A percentile compares a stretch with the other conserved stretches of the same genome.
Conservation (phyloP, 2,888 invertebrate species). For the Drosophila kambysellisi region DNA sequence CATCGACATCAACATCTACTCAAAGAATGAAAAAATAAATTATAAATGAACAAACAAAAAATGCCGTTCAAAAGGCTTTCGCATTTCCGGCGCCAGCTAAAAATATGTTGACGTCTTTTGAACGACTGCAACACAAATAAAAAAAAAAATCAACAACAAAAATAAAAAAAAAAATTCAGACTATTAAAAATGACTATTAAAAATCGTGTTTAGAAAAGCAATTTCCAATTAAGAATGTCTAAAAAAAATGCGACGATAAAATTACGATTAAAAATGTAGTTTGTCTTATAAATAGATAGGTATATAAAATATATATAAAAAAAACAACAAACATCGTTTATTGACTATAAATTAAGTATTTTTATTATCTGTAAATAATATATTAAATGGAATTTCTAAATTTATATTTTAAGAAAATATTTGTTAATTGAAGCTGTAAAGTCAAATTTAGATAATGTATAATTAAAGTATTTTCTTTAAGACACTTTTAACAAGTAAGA, state of each 20-base stretch:
- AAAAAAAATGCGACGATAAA: not conserved
- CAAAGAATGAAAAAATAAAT: not conserved
- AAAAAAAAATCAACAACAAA: not conserved
- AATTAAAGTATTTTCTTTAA: not conserved
- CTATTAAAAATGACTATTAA: not conserved
- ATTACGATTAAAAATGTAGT: not conserved
- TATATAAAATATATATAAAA: not conserved
- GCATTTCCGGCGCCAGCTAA: slow-evolving; percentile 77
- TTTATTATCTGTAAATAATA: not conserved
- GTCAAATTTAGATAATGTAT: rapidly evolving
- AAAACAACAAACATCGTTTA: not conserved
- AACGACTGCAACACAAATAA: slow-evolving; percentile 26
- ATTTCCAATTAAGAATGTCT: not conserved
- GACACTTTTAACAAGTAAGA: too few relatives aligned
- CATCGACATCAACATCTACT: not conserved
- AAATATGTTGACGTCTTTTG: slow-evolving; percentile 67
- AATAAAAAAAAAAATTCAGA: slow-evolving; percentile 13
- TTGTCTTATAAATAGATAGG: not conserved
- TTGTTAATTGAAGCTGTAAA: not conserved
- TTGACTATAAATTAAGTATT: not conserved
- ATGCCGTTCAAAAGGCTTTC: slow-evolving; percentile 62
- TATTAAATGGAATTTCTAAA: not conserved
- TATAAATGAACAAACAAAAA: slow-evolving; percentile 3
- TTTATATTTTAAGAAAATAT: not conserved
- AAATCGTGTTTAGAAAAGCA: not conserved